A percentile compares a stretch with the other conserved stretches of the same genome.
Conservation (phyloP, 2,888 invertebrate genomes). For the Sesia apiformis region DNA sequence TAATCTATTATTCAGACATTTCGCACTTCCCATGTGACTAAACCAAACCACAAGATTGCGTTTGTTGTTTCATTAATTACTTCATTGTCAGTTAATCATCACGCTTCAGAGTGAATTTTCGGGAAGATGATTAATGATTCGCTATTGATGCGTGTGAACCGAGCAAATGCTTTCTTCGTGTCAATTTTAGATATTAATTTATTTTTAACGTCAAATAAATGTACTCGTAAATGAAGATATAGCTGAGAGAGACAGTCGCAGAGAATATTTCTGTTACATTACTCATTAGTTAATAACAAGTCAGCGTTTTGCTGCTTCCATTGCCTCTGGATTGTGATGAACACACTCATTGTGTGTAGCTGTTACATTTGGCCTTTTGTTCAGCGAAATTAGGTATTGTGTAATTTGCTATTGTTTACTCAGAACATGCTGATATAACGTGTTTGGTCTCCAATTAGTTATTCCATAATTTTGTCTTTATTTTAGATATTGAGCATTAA, state of each 20-base stretch:
- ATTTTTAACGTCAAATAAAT: too few relatives aligned
- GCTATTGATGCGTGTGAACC: not conserved
- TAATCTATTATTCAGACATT: slow-evolving; percentile 3
- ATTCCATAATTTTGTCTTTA: too few relatives aligned
- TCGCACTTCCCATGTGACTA: not conserved
- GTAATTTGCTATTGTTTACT: slow-evolving; percentile 34
- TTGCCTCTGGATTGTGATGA: slow-evolving; percentile 34
- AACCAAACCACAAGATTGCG: not conserved
- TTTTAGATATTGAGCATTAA: too few relatives aligned
- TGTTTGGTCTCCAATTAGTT: slow-evolving; percentile 11
- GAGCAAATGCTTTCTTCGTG: not conserved
- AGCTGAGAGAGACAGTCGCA: too few relatives aligned
- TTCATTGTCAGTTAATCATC: slow-evolving; percentile 4
- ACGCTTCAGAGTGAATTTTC: not conserved
- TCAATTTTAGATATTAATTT: too few relatives aligned
- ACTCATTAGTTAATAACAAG: too few relatives aligned
- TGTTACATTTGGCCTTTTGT: slow-evolving; percentile 50
- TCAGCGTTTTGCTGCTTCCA: slow-evolving; percentile 13
- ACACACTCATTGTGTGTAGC: slow-evolving; percentile 45
- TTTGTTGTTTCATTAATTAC: slow-evolving; percentile 8
- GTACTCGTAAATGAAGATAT: too few relatives aligned
- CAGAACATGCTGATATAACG: slow-evolving; percentile 27
- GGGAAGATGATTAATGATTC: not conserved
- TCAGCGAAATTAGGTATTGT: slow-evolving; percentile 45
- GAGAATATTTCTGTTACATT: too few relatives aligned